Evolutionary conservation across 2,113 vertebrate genomes (phyloP).

Genomic region (Theristicus caerulescens): DNA sequence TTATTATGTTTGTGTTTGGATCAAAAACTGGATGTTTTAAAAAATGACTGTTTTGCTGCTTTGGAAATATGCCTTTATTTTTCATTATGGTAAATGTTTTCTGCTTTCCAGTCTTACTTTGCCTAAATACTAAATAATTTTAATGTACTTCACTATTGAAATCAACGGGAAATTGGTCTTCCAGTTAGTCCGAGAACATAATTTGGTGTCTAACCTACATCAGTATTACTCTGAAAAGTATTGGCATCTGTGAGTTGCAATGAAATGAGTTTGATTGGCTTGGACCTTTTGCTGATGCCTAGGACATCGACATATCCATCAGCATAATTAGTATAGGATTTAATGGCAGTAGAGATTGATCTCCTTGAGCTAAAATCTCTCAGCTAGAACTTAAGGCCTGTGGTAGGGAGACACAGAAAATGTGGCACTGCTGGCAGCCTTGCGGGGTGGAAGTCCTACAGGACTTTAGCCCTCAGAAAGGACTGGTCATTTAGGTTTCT

Average conservation of each 20-base stretch:
- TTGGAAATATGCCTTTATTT: not conserved
- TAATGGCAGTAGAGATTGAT: conserved; percentile 1
- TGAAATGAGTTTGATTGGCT: conserved; percentile 24
- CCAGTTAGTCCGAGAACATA: not conserved
- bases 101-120: not conserved
- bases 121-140: not conserved
- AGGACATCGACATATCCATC: not conserved
- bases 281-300: not conserved
- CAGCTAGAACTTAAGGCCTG: not conserved
- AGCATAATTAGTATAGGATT: not conserved
- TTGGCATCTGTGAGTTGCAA: not conserved
- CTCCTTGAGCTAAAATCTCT: not conserved
- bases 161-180: not conserved
- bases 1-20: not conserved
- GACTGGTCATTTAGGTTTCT: not conserved
- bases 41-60: not conserved
- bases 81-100: not conserved
- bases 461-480: not conserved
- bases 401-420: not conserved
- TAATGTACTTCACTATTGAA: not conserved
- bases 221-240: not conserved
- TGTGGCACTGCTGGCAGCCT: not conserved
- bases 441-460: not conserved
- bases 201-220: not conserved
- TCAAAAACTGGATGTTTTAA: not conserved